These are phyloP conservation scores for Drosophila subobscura DNA, from an alignment of 1,140 invertebrate species.

Conservation along the genomic window DNA sequence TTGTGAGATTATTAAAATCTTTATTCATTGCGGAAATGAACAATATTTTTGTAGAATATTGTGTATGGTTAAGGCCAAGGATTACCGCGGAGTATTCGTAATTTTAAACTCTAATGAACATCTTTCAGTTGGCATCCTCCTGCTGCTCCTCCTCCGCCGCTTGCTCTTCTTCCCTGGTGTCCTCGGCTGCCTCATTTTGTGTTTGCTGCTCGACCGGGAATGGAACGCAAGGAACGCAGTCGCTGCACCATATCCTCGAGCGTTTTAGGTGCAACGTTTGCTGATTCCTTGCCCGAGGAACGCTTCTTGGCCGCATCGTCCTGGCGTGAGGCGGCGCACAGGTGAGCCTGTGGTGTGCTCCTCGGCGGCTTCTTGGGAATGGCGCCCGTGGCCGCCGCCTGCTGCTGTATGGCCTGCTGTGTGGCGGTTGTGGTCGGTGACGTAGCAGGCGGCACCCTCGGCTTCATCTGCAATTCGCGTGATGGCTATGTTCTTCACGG, in stretches of 20 bases:
- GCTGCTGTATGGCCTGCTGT: conserved; percentile 54
- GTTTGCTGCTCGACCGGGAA: conserved; percentile 29
- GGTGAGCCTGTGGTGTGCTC: conserved; percentile 42
- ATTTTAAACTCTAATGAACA: conserved; percentile 58
- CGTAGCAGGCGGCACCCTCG: conserved; percentile 52
- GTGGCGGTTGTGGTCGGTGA: conserved; percentile 68
- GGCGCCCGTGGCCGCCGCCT: conserved; percentile 55
- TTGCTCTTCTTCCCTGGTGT: background rate
- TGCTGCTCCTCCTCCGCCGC: background rate
- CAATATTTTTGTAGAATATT: conserved; percentile 3
- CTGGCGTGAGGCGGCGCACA: conserved; percentile 62
- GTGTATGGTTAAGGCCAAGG: too few relatives aligned
- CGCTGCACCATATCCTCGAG: conserved; percentile 76
- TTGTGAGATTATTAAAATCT: background rate
- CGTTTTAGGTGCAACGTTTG: conserved; percentile 37
- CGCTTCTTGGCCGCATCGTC: conserved; percentile 59
- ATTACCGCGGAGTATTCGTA: conserved; percentile 39
- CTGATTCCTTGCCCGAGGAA: conserved; percentile 13
- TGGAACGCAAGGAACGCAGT: conserved; percentile 55
- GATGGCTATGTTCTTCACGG: conserved; percentile 52
- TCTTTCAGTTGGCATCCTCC: conserved; percentile 29
- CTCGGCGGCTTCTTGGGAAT: conserved; percentile 54
- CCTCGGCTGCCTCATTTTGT: too few relatives aligned
- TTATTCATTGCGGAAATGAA: conserved; percentile 16
- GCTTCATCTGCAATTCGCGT: conserved; percentile 42